These are phyloP conservation scores for Globia sparganii DNA, from an alignment of 2,888 invertebrate genomes.

Conservation along the genomic window DNA sequence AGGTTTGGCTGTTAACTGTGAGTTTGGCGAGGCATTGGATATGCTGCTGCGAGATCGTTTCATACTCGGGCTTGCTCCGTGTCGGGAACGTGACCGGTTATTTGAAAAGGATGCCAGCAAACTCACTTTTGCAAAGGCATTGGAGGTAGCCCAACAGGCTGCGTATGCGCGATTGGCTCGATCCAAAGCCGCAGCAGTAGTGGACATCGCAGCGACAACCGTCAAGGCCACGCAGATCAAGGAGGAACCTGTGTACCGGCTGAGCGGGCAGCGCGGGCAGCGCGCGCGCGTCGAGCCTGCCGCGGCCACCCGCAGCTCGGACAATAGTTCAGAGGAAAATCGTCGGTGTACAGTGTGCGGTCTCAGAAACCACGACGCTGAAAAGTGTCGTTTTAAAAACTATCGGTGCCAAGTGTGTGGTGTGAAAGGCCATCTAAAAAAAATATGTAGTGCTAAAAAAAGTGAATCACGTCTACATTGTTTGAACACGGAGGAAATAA, in stretches of 20 bases:
- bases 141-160: neutral
- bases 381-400: conserved; percentile 22
- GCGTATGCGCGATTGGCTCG: no score
- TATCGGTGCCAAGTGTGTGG: conserved; percentile 26
- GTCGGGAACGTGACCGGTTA: neutral
- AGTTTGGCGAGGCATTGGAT: conserved; percentile 6
- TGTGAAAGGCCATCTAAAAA: conserved; percentile 8
- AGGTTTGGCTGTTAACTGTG: conserved; percentile 4
- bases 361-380: conserved; percentile 2
- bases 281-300: neutral
- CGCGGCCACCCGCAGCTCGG: neutral
- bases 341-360: conserved; percentile 13
- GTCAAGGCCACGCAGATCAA: neutral
- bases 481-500: no score
- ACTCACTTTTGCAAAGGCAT: neutral
- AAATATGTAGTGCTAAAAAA: no score
- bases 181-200: no score
- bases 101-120: no score
- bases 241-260: conserved; percentile 1
- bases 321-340: neutral
- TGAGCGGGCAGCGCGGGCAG: neutral
- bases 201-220: no score
- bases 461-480: no score
- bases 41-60: conserved; percentile 2
- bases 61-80: conserved; percentile 4